Evolutionary conservation across 1,140 invertebrate species (phyloP), one percentile per base, ranked within the genome.

Genomic region (Heliothis subflexa): DNA sequence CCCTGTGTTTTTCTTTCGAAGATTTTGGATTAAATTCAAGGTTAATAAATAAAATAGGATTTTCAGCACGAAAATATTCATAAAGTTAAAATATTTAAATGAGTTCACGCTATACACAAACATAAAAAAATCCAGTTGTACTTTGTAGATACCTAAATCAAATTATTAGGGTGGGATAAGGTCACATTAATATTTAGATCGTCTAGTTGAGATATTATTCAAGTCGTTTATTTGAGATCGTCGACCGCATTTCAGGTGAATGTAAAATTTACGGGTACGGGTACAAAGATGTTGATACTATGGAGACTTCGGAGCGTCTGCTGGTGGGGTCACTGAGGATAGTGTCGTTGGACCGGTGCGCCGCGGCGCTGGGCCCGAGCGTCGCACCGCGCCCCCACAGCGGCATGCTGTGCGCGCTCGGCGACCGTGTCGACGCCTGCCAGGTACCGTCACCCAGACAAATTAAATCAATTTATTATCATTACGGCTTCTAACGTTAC

Each of bases 201-300:
- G 74, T 77, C 28, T 68, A 68, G 50, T 77, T 61, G 33, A 47
- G 49, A 52, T 54, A 77, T 47, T 70, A 57, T 68, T 55, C 10
- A 61, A 70, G 33, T 40, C 33, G 9, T 54, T 50, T 59, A 61
- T 64, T 68, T 1, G 14, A 25, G 33, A n/a, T 10, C 70, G 33
- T 54, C 12, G 54, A 40, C 55, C 11, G 14, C n/a, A 77, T 91
- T 89, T 64, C 82, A 95, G 94, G 92, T 62, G 83, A 86, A 33
- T 95, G 94, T 57, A 81, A 76, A 61, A 84, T 93, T 66, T 94
- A 91, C 78, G 94, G 94, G 11, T 94, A 94, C 52, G 94, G 94
- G 2, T 85, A 79, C 52, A 89, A 70, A 77, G 75, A 92, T 76
- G 64, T 86, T 49, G 70, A 87, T 7, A 75, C 80, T n/a, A 71